Evolutionary conservation across 2,797 vertebrate genomes (phyloP).

Genomic region (Phoeniculus purpureus): DNA sequence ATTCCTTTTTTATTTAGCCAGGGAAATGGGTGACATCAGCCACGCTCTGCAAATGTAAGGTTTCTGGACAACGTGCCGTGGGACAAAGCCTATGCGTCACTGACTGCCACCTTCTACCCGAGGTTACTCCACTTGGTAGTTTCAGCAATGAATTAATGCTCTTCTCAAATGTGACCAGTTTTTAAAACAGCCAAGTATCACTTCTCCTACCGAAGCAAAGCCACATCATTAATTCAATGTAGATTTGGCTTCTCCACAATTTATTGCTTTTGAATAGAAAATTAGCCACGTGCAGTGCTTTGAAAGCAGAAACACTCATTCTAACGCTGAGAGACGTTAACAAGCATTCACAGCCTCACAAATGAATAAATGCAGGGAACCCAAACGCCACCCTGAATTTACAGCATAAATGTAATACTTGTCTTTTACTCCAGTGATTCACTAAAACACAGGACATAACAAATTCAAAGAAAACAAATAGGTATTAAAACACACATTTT

Average conservation of each 20-base stretch:
- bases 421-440: not conserved
- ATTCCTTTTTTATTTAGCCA: not conserved
- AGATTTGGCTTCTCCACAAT: conserved; percentile 18
- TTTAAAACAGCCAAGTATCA: not conserved
- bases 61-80: not conserved
- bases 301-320: not conserved
- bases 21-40: not conserved
- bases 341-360: conserved; percentile 5
- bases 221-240: not conserved
- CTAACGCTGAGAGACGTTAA: conserved; percentile 12
- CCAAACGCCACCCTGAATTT: not conserved
- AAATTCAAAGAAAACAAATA: not conserved
- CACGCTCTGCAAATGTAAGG: not conserved
- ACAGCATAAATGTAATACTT: not conserved
- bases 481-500: not conserved
- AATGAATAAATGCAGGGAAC: conserved; percentile 1
- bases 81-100: not conserved
- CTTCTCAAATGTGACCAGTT: not conserved
- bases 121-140: not conserved
- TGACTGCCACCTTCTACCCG: not conserved
- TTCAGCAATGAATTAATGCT: not conserved
- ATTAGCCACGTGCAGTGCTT: conserved; percentile 5
- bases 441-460: not conserved
- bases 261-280: conserved; percentile 44
- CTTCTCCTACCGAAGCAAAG: not conserved